Conservation (phyloP, 35 echinoderm and acorn worm genomes). For the Stichopus chloronotus region DNA sequence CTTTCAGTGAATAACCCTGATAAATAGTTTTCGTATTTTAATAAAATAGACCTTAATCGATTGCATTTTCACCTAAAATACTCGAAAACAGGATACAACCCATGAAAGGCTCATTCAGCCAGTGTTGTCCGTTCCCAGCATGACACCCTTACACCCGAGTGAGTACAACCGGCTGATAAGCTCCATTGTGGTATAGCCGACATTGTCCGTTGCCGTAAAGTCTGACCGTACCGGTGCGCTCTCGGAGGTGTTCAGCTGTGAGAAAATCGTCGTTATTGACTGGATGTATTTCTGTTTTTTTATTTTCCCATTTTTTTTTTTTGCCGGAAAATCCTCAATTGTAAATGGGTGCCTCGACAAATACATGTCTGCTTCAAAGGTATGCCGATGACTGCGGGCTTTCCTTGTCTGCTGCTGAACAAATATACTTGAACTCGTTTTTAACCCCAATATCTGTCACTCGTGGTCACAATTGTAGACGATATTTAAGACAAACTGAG, state of each 20-base stretch:
- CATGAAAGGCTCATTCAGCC: neutral
- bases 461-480: too few species aligned
- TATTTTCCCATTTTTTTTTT: too few species aligned
- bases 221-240: neutral
- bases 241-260: conserved; percentile 6
- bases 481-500: too few species aligned
- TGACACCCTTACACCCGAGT: conserved; percentile 28
- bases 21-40: neutral
- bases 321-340: too few species aligned
- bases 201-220: neutral
- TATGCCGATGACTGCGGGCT: too few species aligned
- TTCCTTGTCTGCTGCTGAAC: too few species aligned
- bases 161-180: neutral
- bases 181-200: neutral
- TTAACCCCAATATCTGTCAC: too few species aligned
- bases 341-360: too few species aligned
- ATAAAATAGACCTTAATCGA: neutral
- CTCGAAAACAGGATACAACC: neutral
- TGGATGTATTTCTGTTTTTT: too few species aligned
- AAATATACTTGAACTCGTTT: too few species aligned
- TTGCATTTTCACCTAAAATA: neutral
- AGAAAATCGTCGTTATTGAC: neutral
- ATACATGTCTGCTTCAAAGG: too few species aligned
- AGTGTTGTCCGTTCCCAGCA: conserved; percentile 17
- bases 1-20: neutral